phyloP scores from a whole-genome alignment of 2,888 invertebrate species.

The Cabera pusaria region DNA sequence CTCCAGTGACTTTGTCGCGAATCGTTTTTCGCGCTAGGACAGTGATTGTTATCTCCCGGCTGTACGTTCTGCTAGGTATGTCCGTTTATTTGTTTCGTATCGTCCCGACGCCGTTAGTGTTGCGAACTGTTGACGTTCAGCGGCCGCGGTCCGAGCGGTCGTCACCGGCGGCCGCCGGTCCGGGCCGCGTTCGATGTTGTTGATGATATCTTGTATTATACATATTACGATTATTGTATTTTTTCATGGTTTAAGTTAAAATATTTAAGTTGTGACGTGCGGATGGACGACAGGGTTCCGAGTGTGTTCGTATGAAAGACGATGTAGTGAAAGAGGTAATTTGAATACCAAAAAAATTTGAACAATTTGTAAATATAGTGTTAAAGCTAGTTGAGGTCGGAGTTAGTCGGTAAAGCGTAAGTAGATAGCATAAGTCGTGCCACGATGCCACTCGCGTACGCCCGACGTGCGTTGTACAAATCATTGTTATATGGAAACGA shows the following conservation, averaged over 20 bases:
- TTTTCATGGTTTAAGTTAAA: constrained; percentile 78
- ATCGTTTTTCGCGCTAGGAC: constrained; percentile 61
- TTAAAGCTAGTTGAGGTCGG: constrained; percentile 66
- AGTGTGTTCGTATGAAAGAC: constrained; percentile 61
- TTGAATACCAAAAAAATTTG: constrained; percentile 83
- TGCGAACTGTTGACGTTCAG: constrained; percentile 66
- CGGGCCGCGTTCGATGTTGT: constrained; percentile 66
- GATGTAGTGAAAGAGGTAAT: constrained; percentile 75
- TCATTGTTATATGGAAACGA: constrained; percentile 80
- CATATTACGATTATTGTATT: constrained; percentile 80
- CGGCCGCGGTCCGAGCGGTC: constrained; percentile 44
- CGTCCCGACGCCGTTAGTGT: constrained; percentile 69
- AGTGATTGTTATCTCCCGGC: constrained; percentile 72
- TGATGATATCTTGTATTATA: constrained; percentile 77
- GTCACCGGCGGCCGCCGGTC: constrained; percentile 7
- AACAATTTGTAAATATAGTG: constrained; percentile 82
- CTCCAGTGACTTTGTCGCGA: constrained; percentile 67
- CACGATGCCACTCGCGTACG: constrained; percentile 74
- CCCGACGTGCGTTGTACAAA: constrained; percentile 81
- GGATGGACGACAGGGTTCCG: constrained; percentile 61
- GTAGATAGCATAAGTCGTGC: constrained; percentile 77
- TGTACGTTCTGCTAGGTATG: constrained; percentile 78
- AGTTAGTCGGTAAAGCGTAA: constrained; percentile 71
- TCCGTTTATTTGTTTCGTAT: constrained; percentile 77
- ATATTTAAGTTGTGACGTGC: constrained; percentile 72